Evolutionary conservation across 2,888 invertebrate species (phyloP).

Genomic region (Selenia dentaria): DNA sequence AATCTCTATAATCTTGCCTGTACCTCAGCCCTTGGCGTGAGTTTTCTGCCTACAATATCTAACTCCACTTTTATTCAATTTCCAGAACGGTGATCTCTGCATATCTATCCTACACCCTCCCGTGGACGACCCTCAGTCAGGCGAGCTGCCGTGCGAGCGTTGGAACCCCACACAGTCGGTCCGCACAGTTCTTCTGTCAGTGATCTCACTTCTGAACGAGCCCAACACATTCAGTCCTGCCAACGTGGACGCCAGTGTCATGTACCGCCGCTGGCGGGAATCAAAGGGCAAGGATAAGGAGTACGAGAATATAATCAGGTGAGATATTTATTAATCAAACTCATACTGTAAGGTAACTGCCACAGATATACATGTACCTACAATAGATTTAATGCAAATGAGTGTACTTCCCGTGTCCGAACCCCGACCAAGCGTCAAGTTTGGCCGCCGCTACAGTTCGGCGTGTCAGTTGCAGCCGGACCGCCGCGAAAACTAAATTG

Average conservation of each 20-base stretch:
- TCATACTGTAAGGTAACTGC: too few relatives aligned
- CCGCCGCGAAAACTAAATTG: too few relatives aligned
- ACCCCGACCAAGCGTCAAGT: too few relatives aligned
- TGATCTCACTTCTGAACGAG: constrained; percentile 99
- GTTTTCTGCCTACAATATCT: too few relatives aligned
- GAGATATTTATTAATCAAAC: too few relatives aligned
- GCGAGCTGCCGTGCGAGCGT: constrained; percentile 99
- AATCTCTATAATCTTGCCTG: too few relatives aligned
- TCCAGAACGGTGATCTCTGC: constrained; percentile 98
- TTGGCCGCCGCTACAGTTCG: too few relatives aligned
- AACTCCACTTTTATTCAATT: constrained; percentile 23
- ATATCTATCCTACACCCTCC: constrained; percentile 99
- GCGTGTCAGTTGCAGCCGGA: too few relatives aligned
- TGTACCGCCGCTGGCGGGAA: constrained; percentile 99
- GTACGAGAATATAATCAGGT: constrained; percentile 99
- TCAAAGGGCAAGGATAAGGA: constrained; percentile 99
- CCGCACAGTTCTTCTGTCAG: constrained; percentile 98
- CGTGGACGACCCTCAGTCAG: constrained; percentile 99
- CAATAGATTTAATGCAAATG: too few relatives aligned
- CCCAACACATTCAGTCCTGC: constrained; percentile 99
- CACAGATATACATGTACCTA: too few relatives aligned
- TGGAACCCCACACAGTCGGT: constrained; percentile 99
- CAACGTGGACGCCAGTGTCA: constrained; percentile 99
- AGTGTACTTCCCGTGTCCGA: too few relatives aligned
- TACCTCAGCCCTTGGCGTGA: too few relatives aligned